Evolutionary conservation across 2,113 vertebrate genomes (phyloP), one percentile per base, ranked within the genome.

Genomic region (Cyprinodon variegatus): DNA sequence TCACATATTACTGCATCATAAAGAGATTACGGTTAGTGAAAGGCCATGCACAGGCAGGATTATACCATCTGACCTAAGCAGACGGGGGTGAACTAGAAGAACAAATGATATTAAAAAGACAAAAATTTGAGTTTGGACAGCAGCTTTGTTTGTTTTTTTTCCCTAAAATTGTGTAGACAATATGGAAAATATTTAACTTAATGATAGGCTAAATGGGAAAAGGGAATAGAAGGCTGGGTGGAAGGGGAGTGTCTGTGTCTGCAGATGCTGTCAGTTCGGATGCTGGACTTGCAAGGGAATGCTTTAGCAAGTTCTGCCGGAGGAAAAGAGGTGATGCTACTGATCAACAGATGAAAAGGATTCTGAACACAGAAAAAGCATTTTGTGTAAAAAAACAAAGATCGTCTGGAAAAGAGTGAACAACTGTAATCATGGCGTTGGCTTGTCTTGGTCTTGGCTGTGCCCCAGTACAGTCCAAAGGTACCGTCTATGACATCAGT

Each of bases 1-100:
- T 46, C 70, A 76, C 83, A 85, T 81, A 88, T 83, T 84, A 84
- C 83, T 67, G 81, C 81, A 89, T 84, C 80, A 88, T 83, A 80
- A 87, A 89, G 81, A 88, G 91, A 91, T 91, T 91, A 90, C 38
- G 40, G 86, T 86, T 83, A 72, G 79, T 74, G 78, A 85, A 76
- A 73, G 85, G 82, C 84, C 83, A 84, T 76, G 86, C 76, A 60
- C 77, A 82, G 80, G 80, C 80, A 48, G 86, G 87, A 89, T 43
- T 63, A 84, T 88, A 90, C 90, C 89, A 90, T 84, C 61, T 63
- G 76, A 84, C 61, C 72, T 17, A 1, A 1, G 15, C 5, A 1
- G 45, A 79, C 3, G 20, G 84, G 83, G 77, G 83, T 46, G 82
- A 75, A 72, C 17, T 39, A 12, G 2, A 29, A 62, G 22, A 66